Evolutionary conservation across 2,797 vertebrate species (phyloP).

Genomic region (Acanthis flammea): DNA sequence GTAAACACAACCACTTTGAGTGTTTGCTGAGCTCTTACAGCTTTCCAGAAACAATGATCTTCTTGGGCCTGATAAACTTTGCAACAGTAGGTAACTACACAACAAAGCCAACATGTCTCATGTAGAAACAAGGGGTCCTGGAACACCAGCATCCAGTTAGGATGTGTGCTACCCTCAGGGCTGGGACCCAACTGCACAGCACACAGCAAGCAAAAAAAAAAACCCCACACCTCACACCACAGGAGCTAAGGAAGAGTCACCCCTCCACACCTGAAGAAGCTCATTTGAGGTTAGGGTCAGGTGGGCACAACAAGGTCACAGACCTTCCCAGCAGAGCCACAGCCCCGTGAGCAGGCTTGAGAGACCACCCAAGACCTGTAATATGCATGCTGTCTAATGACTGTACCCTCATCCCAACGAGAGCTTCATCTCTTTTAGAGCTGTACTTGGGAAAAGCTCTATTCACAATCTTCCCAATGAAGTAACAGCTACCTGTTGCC

Average conservation of each 20-base stretch:
- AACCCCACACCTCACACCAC: accelerated
- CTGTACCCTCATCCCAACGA: accelerated
- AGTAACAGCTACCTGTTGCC: background rate
- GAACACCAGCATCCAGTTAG: accelerated
- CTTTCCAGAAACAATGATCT: background rate
- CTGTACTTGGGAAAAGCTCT: background rate
- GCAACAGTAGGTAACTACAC: background rate
- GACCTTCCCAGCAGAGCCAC: background rate
- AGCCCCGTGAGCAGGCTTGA: accelerated
- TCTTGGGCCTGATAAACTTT: background rate
- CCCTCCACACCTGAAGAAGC: accelerated
- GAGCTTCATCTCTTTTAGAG: background rate
- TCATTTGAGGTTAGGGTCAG: accelerated
- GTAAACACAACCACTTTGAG: background rate
- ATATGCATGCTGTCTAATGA: background rate
- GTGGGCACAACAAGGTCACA: accelerated
- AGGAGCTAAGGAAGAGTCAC: accelerated
- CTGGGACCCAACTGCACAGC: accelerated
- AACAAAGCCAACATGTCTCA: accelerated
- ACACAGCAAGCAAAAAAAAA: background rate
- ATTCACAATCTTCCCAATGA: background rate
- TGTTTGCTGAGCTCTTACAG: background rate
- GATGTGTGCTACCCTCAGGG: background rate
- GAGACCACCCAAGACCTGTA: background rate
- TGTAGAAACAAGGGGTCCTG: accelerated